Evolutionary conservation across 2,797 vertebrate species (phyloP).

Genomic region (Acanthurus tractus): DNA sequence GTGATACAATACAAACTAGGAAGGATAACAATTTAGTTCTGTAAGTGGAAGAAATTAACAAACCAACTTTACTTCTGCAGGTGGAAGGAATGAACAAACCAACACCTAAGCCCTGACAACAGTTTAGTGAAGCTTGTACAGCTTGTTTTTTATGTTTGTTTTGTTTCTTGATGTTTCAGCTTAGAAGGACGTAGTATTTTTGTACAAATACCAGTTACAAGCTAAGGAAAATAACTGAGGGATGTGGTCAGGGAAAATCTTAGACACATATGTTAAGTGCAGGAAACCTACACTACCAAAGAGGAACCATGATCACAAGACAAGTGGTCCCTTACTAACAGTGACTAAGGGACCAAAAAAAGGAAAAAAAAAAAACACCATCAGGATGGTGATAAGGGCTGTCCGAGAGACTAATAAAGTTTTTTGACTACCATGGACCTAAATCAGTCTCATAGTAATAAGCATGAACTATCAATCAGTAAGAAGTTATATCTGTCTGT

Average conservation of each 20-base stretch:
- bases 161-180: not conserved
- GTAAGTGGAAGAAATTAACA: not conserved
- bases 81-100: not conserved
- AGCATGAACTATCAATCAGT: constrained; percentile 19
- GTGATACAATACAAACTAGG: not conserved
- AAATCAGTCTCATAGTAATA: not conserved
- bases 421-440: not conserved
- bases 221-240: constrained; percentile 6
- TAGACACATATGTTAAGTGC: not conserved
- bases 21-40: constrained; percentile 28
- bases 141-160: not conserved
- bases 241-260: constrained; percentile 13
- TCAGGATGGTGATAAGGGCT: not conserved
- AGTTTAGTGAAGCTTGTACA: not conserved
- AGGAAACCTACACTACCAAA: constrained; percentile 35
- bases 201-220: not conserved
- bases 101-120: not conserved
- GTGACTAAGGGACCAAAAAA: not conserved
- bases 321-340: constrained; percentile 2
- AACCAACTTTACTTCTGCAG: constrained; percentile 25
- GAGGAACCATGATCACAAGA: constrained; percentile 47
- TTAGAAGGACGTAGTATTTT: not conserved
- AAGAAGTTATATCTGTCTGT: constrained; percentile 20
- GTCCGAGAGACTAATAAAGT: not conserved
- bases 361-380: not conserved